These are phyloP conservation scores for Lophochroa leadbeateri DNA, from an alignment of 2,113 vertebrate species.

Conservation along the genomic window DNA sequence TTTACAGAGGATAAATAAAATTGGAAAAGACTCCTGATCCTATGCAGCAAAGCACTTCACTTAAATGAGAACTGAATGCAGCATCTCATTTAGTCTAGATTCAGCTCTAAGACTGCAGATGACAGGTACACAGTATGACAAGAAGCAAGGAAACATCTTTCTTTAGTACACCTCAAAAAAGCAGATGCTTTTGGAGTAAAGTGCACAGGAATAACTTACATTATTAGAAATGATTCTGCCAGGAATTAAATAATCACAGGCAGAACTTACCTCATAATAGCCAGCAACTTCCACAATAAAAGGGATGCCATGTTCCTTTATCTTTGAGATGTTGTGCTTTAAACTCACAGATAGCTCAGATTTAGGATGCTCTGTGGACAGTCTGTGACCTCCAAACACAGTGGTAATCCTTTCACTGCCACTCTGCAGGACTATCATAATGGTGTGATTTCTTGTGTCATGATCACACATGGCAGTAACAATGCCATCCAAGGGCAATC, in stretches of 20 bases:
- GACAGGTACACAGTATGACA: neutral
- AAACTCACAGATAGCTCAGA: slow-evolving; percentile 60
- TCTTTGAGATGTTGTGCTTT: slow-evolving; percentile 68
- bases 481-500: slow-evolving; percentile 69
- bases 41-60: neutral
- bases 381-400: slow-evolving; percentile 52
- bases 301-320: slow-evolving; percentile 67
- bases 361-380: neutral
- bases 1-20: neutral
- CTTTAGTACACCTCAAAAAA: neutral
- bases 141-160: neutral
- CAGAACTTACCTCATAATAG: slow-evolving; percentile 74
- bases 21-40: neutral
- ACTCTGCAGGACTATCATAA: slow-evolving; percentile 62
- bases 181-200: neutral
- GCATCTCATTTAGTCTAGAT: neutral
- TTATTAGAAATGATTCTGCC: neutral
- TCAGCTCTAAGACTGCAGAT: neutral
- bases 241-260: neutral
- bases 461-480: slow-evolving; percentile 42
- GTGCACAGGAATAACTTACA: neutral
- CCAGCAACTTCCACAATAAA: slow-evolving; percentile 62
- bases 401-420: slow-evolving; percentile 53
- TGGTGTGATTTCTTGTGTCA: slow-evolving; percentile 20
- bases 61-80: neutral